These are phyloP conservation scores for Rhorus exstirpatorius DNA, from an alignment of 2,888 invertebrate species.

Conservation along the genomic window DNA sequence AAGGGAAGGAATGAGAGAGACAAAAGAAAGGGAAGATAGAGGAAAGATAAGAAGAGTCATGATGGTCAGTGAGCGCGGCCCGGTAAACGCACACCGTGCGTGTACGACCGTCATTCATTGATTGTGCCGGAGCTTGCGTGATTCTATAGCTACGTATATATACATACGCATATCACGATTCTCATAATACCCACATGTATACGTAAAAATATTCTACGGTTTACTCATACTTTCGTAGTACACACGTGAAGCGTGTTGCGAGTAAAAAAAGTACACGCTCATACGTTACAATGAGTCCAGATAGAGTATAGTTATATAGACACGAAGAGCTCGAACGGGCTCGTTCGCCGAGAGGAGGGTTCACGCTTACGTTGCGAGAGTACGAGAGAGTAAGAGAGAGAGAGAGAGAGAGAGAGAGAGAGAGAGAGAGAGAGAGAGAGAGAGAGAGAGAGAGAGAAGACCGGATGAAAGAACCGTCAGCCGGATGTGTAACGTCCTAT, in stretches of 20 bases:
- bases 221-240: conserved; percentile 40
- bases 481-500: conserved; percentile 67
- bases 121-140: conserved; percentile 71
- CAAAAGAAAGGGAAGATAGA: conserved; percentile 19
- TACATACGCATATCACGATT: not conserved
- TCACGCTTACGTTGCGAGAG: conserved; percentile 29
- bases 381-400: conserved; percentile 44
- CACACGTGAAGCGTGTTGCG: conserved; percentile 7
- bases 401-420: conserved; percentile 33
- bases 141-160: conserved; percentile 33
- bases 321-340: conserved; percentile 21
- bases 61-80: conserved; percentile 80
- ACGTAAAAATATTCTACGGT: conserved; percentile 56
- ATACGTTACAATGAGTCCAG: conserved; percentile 22
- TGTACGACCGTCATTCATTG: conserved; percentile 70
- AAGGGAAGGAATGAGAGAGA: not conserved
- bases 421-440: conserved; percentile 36
- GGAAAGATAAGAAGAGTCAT: conserved; percentile 78
- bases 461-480: conserved; percentile 70
- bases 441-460: conserved; percentile 46
- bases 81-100: conserved; percentile 37
- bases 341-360: conserved; percentile 60
- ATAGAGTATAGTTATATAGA: conserved; percentile 7
- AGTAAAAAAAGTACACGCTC: conserved; percentile 35
- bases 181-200: conserved; percentile 11